Evolutionary conservation across 2,888 invertebrate species (phyloP).

Genomic region (Acleris holmiana): DNA sequence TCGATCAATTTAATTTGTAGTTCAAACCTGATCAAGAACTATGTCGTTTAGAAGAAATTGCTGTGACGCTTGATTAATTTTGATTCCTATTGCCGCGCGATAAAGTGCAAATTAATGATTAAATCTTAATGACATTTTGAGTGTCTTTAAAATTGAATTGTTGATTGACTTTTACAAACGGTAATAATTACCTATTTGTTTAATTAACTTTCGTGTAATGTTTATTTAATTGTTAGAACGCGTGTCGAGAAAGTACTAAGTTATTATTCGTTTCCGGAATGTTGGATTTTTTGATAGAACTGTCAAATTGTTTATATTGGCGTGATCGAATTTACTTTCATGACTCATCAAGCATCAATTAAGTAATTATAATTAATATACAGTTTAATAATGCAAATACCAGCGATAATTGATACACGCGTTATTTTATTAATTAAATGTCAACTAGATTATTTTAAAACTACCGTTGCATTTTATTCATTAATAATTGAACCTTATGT

Average conservation of each 20-base stretch:
- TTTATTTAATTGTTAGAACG: constrained; percentile 4
- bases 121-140: background rate
- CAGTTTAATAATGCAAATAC: too few relatives aligned
- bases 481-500: too few relatives aligned
- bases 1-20: constrained; percentile 20
- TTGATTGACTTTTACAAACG: constrained; percentile 11
- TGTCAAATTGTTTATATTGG: too few relatives aligned
- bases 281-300: too few relatives aligned
- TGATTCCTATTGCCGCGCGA: background rate
- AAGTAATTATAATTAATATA: too few relatives aligned
- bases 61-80: background rate
- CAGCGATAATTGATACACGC: too few relatives aligned
- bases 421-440: too few relatives aligned
- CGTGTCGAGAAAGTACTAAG: constrained; percentile 24
- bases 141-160: too few relatives aligned
- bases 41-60: constrained; percentile 15
- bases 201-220: constrained; percentile 3
- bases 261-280: constrained; percentile 7
- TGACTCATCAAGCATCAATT: too few relatives aligned
- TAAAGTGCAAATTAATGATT: background rate
- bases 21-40: constrained; percentile 19
- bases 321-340: too few relatives aligned
- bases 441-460: too few relatives aligned
- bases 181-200: constrained; percentile 19
- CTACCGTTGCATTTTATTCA: too few relatives aligned